phyloP scores from a whole-genome alignment of 2,888 invertebrate species.

The Pterostichus niger region DNA sequence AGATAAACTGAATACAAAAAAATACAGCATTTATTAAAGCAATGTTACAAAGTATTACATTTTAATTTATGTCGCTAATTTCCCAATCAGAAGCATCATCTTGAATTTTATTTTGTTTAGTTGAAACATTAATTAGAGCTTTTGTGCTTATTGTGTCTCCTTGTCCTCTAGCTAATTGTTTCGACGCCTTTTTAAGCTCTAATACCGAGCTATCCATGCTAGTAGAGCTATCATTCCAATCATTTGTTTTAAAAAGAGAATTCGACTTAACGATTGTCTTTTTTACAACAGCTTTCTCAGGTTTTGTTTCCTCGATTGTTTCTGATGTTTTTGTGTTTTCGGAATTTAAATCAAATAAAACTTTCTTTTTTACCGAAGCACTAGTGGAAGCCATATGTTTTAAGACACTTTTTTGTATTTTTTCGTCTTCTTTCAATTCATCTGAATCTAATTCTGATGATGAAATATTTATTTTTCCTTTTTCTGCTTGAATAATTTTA shows the following conservation, averaged over 20 bases:
- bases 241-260: conserved; percentile 44
- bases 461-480: conserved; percentile 24
- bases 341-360: conserved; percentile 70
- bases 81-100: conserved; percentile 71
- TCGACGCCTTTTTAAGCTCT: conserved; percentile 66
- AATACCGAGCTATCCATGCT: conserved; percentile 70
- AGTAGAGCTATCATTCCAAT: conserved; percentile 64
- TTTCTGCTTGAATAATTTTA: not conserved
- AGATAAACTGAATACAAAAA: no score
- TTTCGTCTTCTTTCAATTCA: conserved; percentile 39
- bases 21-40: conserved; percentile 21
- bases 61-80: conserved; percentile 57
- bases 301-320: conserved; percentile 10
- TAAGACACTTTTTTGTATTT: conserved; percentile 67
- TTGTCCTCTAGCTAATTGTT: conserved; percentile 26
- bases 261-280: conserved; percentile 52
- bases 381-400: conserved; percentile 67
- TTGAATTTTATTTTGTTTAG: conserved; percentile 59
- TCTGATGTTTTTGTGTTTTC: conserved; percentile 38
- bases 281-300: conserved; percentile 4
- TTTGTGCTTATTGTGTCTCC: conserved; percentile 59
- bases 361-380: conserved; percentile 70
- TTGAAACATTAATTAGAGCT: conserved; percentile 58
- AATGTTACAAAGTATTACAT: conserved; percentile 21
- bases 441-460: conserved; percentile 56